phyloP scores from a whole-genome alignment of 2,888 invertebrate species.

The Poecilobothrus nobilitatus region DNA sequence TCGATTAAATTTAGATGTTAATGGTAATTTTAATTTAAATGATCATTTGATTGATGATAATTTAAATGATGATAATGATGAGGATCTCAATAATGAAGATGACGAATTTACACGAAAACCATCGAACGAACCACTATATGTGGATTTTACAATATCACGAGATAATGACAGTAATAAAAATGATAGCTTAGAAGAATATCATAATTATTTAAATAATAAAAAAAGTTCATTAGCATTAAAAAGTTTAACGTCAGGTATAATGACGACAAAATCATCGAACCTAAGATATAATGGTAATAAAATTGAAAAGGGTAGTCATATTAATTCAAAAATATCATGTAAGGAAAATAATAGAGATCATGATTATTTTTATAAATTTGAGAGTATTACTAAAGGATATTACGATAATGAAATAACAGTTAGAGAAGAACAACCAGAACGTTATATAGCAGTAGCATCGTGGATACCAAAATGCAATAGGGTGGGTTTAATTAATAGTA shows the following conservation, averaged over 20 bases:
- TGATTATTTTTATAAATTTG: conserved; percentile 26
- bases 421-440: conserved; percentile 47
- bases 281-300: neutral
- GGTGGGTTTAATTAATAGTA: neutral
- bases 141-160: conserved; percentile 40
- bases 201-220: conserved; percentile 16
- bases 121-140: conserved; percentile 42
- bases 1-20: no score
- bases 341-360: conserved; percentile 15
- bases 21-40: neutral
- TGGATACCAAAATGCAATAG: conserved; percentile 63
- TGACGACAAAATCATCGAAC: neutral
- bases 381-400: conserved; percentile 22
- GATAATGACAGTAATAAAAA: conserved; percentile 16
- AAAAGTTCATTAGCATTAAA: neutral
- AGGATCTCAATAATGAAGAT: conserved; percentile 25
- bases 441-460: conserved; percentile 62
- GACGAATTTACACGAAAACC: conserved; percentile 44
- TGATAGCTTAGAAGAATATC: neutral
- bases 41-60: conserved; percentile 3
- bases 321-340: conserved; percentile 2
- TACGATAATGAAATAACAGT: conserved; percentile 21
- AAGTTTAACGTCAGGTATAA: neutral
- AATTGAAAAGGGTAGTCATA: neutral
- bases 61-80: conserved; percentile 18